Conservation (phyloP, 1,140 invertebrate species). For the Aphelinus certus region DNA sequence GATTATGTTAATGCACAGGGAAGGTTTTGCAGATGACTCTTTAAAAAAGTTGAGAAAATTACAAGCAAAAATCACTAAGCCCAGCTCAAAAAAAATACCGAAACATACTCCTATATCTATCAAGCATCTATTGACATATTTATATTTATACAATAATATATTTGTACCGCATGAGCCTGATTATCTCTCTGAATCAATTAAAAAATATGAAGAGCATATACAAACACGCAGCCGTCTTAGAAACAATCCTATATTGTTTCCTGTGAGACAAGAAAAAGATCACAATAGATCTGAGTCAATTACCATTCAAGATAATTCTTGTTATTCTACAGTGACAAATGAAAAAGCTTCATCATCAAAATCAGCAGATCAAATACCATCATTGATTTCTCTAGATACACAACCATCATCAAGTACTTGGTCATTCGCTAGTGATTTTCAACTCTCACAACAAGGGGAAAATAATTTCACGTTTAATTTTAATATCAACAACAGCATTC, state of each 20-base stretch:
- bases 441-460: too few species aligned
- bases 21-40: conserved; percentile 19
- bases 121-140: conserved; percentile 1
- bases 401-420: too few species aligned
- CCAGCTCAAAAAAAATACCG: too few species aligned
- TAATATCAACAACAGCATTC: too few species aligned
- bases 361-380: neutral
- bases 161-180: conserved; percentile 41
- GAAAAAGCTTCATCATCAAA: neutral
- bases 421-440: too few species aligned
- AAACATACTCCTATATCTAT: neutral
- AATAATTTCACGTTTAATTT: too few species aligned
- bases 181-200: neutral
- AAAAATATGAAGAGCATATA: conserved; percentile 5
- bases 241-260: conserved; percentile 8
- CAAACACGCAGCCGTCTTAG: neutral
- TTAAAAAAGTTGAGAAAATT: conserved; percentile 1
- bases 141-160: conserved; percentile 43
- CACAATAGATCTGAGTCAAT: too few species aligned
- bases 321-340: neutral
- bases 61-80: neutral
- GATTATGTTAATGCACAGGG: conserved; percentile 16
- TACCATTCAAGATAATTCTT: neutral
- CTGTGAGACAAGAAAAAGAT: too few species aligned
- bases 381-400: too few species aligned